Evolutionary conservation across 37 sponge, comb jelly and placozoan species (phyloP), one percentile per base, ranked within the genome.

Genomic region (Hormiphora californensis): DNA sequence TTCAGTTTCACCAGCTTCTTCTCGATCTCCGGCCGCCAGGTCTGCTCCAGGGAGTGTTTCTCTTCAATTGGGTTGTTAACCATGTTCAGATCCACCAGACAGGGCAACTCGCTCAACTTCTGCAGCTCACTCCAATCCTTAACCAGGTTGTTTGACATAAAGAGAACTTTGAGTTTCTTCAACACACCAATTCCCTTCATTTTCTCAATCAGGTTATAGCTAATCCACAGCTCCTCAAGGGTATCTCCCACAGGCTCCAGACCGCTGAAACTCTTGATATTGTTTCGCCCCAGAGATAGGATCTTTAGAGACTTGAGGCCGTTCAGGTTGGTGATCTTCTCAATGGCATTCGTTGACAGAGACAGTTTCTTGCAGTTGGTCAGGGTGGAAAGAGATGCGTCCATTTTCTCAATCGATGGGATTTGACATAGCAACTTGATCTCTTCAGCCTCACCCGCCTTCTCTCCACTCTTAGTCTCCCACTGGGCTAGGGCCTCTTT

Each of bases 111-210:
- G 17, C 90, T 89, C 59, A 97, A 63, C 65, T 94, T 94, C 87
- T 89, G 88, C 40, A 97, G 93, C 63, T 97, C 98, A 32, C 87
- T 90, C 98, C 98, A 97, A 37, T 97, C 98, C 89, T 97, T 97
- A 4, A 97, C 95, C 54, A 81, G 89, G 59, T 97, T 97, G 86
- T 97, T 97, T 37, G 94, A 92, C 95, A 97, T 97, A 86, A 93
- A 94, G 32, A 97, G 89, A 21, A 97, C 93, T 86, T 91, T 95
- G 17, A 97, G 73, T 41, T 97, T 97, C 25, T 87, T 89, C 27
- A 97, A 88, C 0, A 92, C 95, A 34, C 92, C 91, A 32, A 97
- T 89, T 21, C 98, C 98, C 41, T 93, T 94, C 55, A 97, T 63
- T 54, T 97, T 97, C 86, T 97, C 98, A 54, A 97, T 90, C 51